phyloP scores from a whole-genome alignment of 1,140 invertebrate genomes.

The Meloidogyne floridensis region DNA sequence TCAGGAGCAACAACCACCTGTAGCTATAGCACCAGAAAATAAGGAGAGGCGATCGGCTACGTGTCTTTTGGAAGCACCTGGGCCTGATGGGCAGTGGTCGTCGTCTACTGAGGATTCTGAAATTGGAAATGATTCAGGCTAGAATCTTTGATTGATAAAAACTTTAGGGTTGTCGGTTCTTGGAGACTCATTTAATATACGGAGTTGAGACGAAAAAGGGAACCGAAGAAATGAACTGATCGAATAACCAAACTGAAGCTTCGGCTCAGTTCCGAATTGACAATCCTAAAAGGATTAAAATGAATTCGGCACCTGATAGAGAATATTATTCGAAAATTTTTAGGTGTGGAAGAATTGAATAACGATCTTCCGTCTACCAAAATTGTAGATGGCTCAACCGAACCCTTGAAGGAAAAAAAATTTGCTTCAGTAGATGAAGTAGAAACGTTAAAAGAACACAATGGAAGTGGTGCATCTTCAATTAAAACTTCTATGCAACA shows the following conservation, averaged over 20 bases:
- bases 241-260: no score
- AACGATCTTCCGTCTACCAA: neutral
- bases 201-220: no score
- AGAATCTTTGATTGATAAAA: neutral
- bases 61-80: neutral
- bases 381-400: neutral
- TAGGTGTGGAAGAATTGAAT: slow-evolving; percentile 26
- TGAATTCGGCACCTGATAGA: no score
- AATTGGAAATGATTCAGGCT: slow-evolving; percentile 10
- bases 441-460: neutral
- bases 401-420: neutral
- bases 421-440: neutral
- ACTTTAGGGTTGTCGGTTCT: no score
- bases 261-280: no score
- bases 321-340: neutral
- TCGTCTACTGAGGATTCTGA: slow-evolving; percentile 8
- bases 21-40: neutral
- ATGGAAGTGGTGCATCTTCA: neutral
- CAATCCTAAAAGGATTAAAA: no score
- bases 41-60: slow-evolving; percentile 14
- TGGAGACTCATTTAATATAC: no score
- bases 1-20: slow-evolving; percentile 22
- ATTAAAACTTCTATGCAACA: neutral
- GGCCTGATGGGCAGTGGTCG: slow-evolving; percentile 12
- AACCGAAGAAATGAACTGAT: no score